Conservation (phyloP, 2,113 vertebrate genomes). For the Kobus ellipsiprymnus region DNA sequence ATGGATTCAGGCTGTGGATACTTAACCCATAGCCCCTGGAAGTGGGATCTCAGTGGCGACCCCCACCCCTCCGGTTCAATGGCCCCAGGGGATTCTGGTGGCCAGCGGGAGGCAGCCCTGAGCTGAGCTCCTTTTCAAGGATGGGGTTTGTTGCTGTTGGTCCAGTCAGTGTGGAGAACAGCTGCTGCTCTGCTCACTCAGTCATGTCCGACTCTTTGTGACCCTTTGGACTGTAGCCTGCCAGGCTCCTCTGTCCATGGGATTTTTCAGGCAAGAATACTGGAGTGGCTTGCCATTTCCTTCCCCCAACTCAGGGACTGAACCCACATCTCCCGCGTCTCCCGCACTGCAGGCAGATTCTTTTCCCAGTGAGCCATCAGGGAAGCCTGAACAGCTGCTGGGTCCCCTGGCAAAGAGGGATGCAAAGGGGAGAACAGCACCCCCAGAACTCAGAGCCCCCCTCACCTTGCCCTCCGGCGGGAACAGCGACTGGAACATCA, state of each 20-base stretch:
- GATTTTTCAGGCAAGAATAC: neutral
- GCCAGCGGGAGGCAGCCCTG: fast-evolving
- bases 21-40: neutral
- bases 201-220: fast-evolving
- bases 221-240: neutral
- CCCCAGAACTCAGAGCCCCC: neutral
- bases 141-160: too few relatives aligned
- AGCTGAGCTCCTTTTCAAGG: fast-evolving
- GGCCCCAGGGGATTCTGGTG: fast-evolving
- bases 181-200: neutral
- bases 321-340: neutral
- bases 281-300: neutral
- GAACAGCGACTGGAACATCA: slow-evolving; percentile 82
- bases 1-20: neutral
- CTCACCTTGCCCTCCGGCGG: slow-evolving; percentile 88
- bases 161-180: fast-evolving
- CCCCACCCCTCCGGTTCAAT: neutral
- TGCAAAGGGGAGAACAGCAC: neutral
- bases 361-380: neutral
- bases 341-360: neutral
- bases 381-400: neutral
- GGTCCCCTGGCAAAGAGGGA: too few relatives aligned
- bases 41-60: neutral
- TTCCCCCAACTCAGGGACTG: neutral
- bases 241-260: neutral